These are phyloP conservation scores for Atherix ibis DNA, from an alignment of 2,888 invertebrate species.

Conservation along the genomic window DNA sequence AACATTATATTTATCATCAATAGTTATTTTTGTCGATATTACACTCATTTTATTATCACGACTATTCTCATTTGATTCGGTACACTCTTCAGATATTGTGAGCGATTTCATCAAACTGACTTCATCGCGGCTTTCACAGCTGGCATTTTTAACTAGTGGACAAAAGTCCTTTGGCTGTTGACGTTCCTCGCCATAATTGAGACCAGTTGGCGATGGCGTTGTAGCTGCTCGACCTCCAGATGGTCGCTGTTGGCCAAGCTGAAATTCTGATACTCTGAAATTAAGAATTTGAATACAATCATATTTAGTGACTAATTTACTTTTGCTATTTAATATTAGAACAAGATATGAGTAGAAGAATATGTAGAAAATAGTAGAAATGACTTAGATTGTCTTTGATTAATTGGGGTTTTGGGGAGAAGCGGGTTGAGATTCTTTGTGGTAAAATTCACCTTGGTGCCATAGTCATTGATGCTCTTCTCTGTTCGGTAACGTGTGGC, in stretches of 20 bases:
- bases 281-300: no score
- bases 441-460: constrained; percentile 26
- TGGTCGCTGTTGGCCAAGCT: constrained; percentile 13
- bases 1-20: constrained; percentile 1
- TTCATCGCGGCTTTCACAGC: constrained; percentile 7
- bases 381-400: no score
- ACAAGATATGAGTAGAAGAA: no score
- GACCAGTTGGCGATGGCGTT: constrained; percentile 19
- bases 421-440: no score
- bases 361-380: no score
- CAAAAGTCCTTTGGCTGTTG: background rate
- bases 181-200: constrained; percentile 3
- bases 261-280: constrained; percentile 19
- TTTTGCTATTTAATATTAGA: no score
- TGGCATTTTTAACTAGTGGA: constrained; percentile 3
- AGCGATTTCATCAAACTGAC: constrained; percentile 4
- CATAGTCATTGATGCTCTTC: constrained; percentile 29
- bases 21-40: constrained; percentile 6
- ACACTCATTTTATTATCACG: no score
- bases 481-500: constrained; percentile 26
- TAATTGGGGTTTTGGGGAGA: no score
- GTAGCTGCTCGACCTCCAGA: constrained; percentile 14
- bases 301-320: no score
- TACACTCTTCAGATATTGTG: constrained; percentile 4
- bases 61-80: constrained; percentile 6